Base-by-base conservation (phyloP, 2,888 invertebrate genomes). In the Tinea pellionella region DNA sequence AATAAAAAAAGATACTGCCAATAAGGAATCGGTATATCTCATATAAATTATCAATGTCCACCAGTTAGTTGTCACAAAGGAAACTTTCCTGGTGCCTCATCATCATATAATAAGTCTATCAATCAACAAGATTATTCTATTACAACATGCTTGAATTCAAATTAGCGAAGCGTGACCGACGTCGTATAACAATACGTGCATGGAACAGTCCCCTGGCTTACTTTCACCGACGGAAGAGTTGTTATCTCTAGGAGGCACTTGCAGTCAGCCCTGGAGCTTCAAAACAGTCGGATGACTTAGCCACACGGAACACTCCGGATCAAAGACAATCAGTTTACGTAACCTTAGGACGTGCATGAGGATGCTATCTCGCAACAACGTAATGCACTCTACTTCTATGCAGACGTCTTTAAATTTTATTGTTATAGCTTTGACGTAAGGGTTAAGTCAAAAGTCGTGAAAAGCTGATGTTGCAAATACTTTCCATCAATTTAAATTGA, bases 101-200 rank as follows among this genome's bases (percentile, higher is more conserved):
- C 78, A 74, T 75, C 73, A 73, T 74, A 80, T 77, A 63, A 63
- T 63, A 77, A 76, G 73, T 74, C 75, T 71, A 82, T 83, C 79
- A 78, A 80, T 82, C 81, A 80, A 74, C 68, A 64, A 78, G 75
- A 78, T 79, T 77, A 77, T 77, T 75, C 70, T 74, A 75, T 75
- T 77, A 75, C 71, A 69, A 72, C 72, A 74, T 71, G 71, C 72
- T 70, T 71, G 72, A 74, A 77, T 79, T 79, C 71, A 77, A 77
- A 78, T 77, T 74, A 74, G 72, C 73, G 67, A 64, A 80, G 74
- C 81, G 75, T 79, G 79, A 78, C 78, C 67, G 70, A 68, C 69
- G 71, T 73, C 74, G 70, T 65, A 73, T 69, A 76, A 77, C 75
- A 74, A 75, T 77, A 74, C 70, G 65, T 66, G 68, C 65, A 66